Conservation (phyloP, 2,113 vertebrate genomes). For the Pelodiscus sinensis region DNA sequence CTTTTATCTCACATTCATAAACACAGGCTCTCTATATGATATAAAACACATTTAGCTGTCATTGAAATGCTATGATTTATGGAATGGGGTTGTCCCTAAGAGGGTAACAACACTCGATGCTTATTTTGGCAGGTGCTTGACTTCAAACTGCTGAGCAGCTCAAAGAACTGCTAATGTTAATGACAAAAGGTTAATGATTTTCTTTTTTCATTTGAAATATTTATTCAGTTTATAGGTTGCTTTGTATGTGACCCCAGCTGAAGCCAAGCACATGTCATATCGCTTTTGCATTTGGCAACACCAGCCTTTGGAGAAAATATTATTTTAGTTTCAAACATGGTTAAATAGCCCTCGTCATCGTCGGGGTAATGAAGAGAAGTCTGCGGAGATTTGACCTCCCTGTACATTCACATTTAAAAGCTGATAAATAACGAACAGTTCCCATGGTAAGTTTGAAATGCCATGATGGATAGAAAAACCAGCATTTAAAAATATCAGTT, state of each 20-base stretch:
- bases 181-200: conserved; percentile 83
- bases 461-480: not conserved
- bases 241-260: conserved; percentile 59
- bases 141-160: conserved; percentile 74
- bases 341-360: conserved; percentile 36
- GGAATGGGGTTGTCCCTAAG: conserved; percentile 72
- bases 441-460: not conserved
- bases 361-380: not conserved
- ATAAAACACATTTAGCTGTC: conserved; percentile 77
- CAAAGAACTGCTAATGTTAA: conserved; percentile 70
- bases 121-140: conserved; percentile 83
- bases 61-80: conserved; percentile 73
- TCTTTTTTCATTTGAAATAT: conserved; percentile 70
- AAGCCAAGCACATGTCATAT: conserved; percentile 65
- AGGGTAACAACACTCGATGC: conserved; percentile 76
- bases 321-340: conserved; percentile 59
- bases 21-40: conserved; percentile 74
- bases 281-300: conserved; percentile 59
- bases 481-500: not conserved
- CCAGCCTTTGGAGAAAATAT: conserved; percentile 55
- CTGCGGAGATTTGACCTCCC: conserved; percentile 25
- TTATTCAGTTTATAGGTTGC: conserved; percentile 61
- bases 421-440: not conserved
- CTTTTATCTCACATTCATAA: conserved; percentile 77
- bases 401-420: not conserved